A percentile compares a stretch with the other conserved stretches of the same genome.
Evolutionary conservation across 2,113 vertebrate species (phyloP).

Genomic region (Pygoscelis antarcticus): DNA sequence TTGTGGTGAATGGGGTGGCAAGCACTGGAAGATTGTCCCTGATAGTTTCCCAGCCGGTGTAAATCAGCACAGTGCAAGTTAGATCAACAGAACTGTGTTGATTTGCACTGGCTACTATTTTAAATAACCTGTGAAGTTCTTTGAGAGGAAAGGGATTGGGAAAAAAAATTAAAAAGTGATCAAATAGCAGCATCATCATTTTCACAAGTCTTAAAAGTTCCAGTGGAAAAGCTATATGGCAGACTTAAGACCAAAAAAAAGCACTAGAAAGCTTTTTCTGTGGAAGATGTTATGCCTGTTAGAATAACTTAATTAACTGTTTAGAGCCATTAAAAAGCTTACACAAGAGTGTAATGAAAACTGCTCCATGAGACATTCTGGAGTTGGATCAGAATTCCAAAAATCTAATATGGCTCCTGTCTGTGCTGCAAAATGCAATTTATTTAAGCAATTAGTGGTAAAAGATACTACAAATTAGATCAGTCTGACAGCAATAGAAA

Average conservation of each 20-base stretch:
- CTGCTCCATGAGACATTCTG: not conserved
- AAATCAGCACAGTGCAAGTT: not conserved
- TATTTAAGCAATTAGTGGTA: constrained; percentile 45
- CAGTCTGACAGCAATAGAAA: not conserved
- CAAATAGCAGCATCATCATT: not conserved
- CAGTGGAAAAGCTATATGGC: not conserved
- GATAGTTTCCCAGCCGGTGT: not conserved
- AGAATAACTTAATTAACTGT: constrained; percentile 17
- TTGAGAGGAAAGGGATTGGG: not conserved
- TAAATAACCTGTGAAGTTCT: not conserved
- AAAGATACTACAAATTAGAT: constrained; percentile 33
- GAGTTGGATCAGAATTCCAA: constrained; percentile 21
- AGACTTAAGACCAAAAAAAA: not conserved
- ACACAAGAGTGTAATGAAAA: not conserved
- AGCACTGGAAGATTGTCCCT: not conserved
- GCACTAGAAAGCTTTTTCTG: not conserved
- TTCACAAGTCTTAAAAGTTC: not conserved
- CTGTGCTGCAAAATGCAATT: constrained; percentile 39
- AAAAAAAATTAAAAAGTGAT: not conserved
- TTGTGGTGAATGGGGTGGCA: not conserved
- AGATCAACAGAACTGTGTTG: not conserved
- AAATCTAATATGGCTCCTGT: constrained; percentile 42
- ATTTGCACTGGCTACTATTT: not conserved
- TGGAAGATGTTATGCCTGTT: not conserved
- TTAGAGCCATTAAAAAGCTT: constrained; percentile 18